Base-by-base conservation (phyloP, 1,140 invertebrate species). In the Temnothorax curvispinosus region DNA sequence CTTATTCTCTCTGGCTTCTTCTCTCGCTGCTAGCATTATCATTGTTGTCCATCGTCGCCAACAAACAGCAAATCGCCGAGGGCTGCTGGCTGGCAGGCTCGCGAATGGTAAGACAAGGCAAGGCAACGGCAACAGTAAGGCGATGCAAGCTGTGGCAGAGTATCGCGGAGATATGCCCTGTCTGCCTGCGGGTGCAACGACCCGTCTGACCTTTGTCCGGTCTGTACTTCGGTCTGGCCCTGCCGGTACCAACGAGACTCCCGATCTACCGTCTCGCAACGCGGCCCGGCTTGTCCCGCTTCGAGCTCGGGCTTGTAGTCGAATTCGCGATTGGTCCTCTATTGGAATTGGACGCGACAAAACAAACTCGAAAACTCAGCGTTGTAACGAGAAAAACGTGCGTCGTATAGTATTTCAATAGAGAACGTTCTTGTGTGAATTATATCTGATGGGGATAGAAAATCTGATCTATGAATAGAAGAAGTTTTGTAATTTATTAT, bases 101-200 rank as follows among this genome's bases (percentile, higher is more conserved):
- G 67, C 52, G 62, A 35, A 84, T 54, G 35, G 77, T 91, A 90
- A 90, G 90, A 86, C 89, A 60, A 88, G 72, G 52, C 86, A 56
- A 69, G 71, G 81, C 75, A 74, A 87, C 41, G 52, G 52, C 52
- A 50, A 50, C 38, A 54, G 89, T 62, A 80, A 77, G 74, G 58
- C 72, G 77, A 75, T 74, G 62, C 69, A 85, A 77, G 47, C 86
- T 41, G 64, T 69, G 88, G 88, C 82, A 93, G 90, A 89, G 93
- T 91, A 94, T 91, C 93, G 90, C 91, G 90, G 92, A 87, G 91
- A 94, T 94, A 94, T 94, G 94, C 94, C 93, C 94, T 93, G 93
- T 93, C 94, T 93, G 93, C 92, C 94, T 94, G 93, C 94, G 94
- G 94, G 94, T 94, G 94, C 94, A 95, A 95, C 94, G 94, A 95